Percentiles rank a stretch among this genome's conserved stretches.
Conservation (phyloP, 2,797 vertebrate genomes). For the Gouania willdenowi region DNA sequence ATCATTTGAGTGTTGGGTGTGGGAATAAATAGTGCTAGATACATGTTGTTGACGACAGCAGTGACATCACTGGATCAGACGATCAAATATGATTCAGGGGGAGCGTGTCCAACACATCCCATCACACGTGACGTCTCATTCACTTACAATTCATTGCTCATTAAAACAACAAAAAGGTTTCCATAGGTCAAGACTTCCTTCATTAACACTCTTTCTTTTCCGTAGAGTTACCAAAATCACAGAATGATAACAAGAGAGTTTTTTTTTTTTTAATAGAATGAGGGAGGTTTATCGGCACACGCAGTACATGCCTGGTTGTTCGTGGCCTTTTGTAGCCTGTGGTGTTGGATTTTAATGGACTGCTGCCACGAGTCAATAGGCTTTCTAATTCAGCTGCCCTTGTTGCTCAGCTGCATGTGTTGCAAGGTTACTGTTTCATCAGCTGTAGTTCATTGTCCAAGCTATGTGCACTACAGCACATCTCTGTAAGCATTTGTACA, state of each 20-base stretch:
- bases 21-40: constrained; percentile 8
- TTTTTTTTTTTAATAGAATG: neutral
- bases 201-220: no score
- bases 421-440: constrained; percentile 38
- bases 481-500: no score
- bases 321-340: constrained; percentile 46
- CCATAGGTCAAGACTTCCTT: no score
- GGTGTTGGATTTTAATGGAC: constrained; percentile 60
- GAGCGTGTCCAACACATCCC: constrained; percentile 1
- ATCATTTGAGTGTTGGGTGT: no score
- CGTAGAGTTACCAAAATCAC: no score
- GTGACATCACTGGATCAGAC: constrained; percentile 42
- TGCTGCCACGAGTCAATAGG: constrained; percentile 51
- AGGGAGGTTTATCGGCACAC: constrained; percentile 40
- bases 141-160: no score
- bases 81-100: constrained; percentile 30
- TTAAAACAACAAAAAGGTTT: no score
- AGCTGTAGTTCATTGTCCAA: neutral
- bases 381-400: constrained; percentile 57
- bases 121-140: constrained; percentile 5
- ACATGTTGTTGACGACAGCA: constrained; percentile 22
- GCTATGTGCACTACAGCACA: no score
- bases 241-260: constrained; percentile 2
- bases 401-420: constrained; percentile 44
- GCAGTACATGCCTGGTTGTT: constrained; percentile 24